Base-by-base conservation (phyloP, 1,140 invertebrate species). In the Argopecten irradians region DNA sequence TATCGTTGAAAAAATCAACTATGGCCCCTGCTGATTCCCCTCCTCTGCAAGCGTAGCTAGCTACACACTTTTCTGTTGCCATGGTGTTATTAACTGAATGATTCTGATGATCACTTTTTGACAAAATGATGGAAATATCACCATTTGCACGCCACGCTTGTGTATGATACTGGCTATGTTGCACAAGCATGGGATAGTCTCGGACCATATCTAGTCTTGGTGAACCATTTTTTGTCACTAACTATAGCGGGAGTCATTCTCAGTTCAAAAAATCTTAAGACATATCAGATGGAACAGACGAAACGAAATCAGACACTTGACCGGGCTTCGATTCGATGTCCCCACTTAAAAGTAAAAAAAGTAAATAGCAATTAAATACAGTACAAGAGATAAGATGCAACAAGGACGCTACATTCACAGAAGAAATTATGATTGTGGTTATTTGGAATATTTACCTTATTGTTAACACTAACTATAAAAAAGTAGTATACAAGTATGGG, bases 131-230 rank as follows among this genome's bases (percentile, higher is more conserved):
- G 22, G 87, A 89, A 82, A 91, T 88, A 34, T 91, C 89, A 11
- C 89, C 91, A 90, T 90, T 91, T 55, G 87, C 91, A 3, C 89
- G 28, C 89, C 86, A 87, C 0, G 83, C 91, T 86, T 90, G 89
- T n/a, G 86, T 91, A 55, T 91, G 89, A 86, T 55, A 89, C 32
- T 43, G 28, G 39, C 83, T 87, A 87, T 90, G 89, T 82, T 91
- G 88, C 0, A 89, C 84, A 0, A 91, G 19, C 71, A 90, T 86
- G 71, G 89, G 91, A 88, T 91, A 86, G 36, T 91, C 88, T 85
- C 91, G 71, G 35, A 34, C 8, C 89, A 91, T 90, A 85, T 90
- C 89, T 34, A 90, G 55, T 11, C 89, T 33, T 14, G 83, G 84
- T 35, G 86, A 91, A 36, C 82, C 82, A 87, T 91, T 90, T n/a